phyloP scores from a whole-genome alignment of 2,797 vertebrate genomes.

The Petrocephalus sullivani region DNA sequence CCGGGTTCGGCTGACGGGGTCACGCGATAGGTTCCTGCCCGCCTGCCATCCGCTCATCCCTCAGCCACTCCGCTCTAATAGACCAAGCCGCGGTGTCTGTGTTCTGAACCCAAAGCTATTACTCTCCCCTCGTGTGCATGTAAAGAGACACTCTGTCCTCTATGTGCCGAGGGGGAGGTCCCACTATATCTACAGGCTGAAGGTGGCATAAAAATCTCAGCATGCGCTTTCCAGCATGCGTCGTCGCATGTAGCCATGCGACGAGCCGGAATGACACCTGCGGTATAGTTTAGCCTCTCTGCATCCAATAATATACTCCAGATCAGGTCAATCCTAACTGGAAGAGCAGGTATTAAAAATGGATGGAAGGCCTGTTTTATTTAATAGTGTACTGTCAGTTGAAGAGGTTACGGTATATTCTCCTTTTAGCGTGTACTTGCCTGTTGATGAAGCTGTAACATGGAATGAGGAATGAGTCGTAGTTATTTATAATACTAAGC shows the following conservation, averaged over 20 bases:
- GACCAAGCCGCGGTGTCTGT: background rate
- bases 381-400: background rate
- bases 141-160: constrained; percentile 13
- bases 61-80: background rate
- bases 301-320: background rate
- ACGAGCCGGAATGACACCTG: background rate
- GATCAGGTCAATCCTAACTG: background rate
- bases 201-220: background rate
- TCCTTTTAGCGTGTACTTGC: background rate
- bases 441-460: background rate
- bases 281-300: background rate
- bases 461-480: background rate
- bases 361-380: background rate
- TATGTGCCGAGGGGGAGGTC: background rate
- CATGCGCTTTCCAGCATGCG: background rate
- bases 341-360: background rate
- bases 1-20: constrained; percentile 38
- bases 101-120: constrained; percentile 20
- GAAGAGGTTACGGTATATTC: background rate
- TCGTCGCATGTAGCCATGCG: background rate
- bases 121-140: constrained; percentile 2
- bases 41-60: constrained; percentile 40
- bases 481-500: background rate
- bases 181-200: background rate
- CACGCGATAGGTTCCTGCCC: constrained; percentile 49